Percentiles rank a stretch among this genome's conserved stretches.
phyloP scores from a whole-genome alignment of 2,113 vertebrate species.

The Syngnathus floridae region DNA sequence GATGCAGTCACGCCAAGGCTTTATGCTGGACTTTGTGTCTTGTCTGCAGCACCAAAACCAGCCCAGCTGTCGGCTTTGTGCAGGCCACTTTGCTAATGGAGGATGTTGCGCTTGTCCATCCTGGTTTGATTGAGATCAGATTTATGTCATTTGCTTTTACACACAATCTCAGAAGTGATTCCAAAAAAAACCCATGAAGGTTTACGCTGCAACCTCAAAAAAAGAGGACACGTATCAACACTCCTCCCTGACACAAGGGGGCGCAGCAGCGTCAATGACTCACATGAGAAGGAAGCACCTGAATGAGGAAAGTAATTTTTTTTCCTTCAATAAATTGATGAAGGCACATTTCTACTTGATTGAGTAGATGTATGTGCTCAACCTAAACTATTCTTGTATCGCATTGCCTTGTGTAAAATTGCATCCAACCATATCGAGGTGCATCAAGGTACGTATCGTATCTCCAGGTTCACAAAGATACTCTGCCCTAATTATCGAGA shows the following conservation, averaged over 20 bases:
- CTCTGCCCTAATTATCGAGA: neutral
- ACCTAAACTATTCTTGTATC: too few species aligned
- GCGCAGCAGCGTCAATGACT: too few species aligned
- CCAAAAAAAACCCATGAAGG: constrained; percentile 27
- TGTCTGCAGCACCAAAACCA: constrained; percentile 1
- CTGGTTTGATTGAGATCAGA: neutral
- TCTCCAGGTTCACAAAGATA: too few species aligned
- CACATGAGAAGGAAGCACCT: too few species aligned
- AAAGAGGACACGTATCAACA: neutral
- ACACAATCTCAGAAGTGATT: constrained; percentile 56
- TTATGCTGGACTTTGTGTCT: constrained; percentile 29
- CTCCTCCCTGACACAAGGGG: too few species aligned
- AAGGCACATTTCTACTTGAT: too few species aligned
- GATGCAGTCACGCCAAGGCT: constrained; percentile 44
- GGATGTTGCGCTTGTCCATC: neutral
- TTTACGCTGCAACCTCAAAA: neutral
- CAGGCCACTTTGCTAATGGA: neutral
- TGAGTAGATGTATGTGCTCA: too few species aligned
- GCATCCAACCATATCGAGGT: too few species aligned
- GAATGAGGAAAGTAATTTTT: too few species aligned
- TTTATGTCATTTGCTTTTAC: constrained; percentile 19
- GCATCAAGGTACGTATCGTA: too few species aligned
- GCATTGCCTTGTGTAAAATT: too few species aligned
- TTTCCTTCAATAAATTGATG: too few species aligned
- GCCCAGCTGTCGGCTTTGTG: constrained; percentile 1